Evolutionary conservation across 2,888 invertebrate species (phyloP).

Genomic region (Callyntrura sp.): DNA sequence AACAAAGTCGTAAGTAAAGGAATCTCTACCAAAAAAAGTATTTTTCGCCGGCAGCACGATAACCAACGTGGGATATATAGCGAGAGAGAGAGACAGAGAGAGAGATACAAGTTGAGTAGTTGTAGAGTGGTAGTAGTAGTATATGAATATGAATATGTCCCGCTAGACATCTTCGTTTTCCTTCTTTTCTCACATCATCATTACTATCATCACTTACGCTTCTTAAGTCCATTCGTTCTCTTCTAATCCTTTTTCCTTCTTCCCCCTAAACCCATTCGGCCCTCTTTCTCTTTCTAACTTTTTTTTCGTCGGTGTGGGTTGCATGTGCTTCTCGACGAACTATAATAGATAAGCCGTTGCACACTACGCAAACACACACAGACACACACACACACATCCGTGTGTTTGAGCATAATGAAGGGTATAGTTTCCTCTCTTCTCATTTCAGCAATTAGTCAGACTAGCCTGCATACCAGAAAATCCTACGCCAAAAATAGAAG

Average conservation of each 20-base stretch:
- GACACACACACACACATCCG: not conserved
- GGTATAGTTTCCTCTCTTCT: conserved; percentile 20
- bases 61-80: not conserved
- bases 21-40: conserved; percentile 22
- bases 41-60: not conserved
- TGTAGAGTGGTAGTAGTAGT: not conserved
- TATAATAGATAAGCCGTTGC: not conserved
- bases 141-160: not conserved
- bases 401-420: not conserved
- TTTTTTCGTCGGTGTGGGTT: not conserved
- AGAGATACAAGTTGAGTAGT: not conserved
- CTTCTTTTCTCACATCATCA: conserved; percentile 74
- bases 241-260: conserved; percentile 60
- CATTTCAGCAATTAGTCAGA: conserved; percentile 67
- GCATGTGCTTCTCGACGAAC: not conserved
- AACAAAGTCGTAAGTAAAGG: conserved; percentile 1
- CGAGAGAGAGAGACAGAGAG: not conserved
- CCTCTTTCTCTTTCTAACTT: conserved; percentile 17
- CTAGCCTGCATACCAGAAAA: conserved; percentile 59
- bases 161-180: conserved; percentile 61
- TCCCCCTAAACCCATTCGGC: not conserved
- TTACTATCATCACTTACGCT: conserved; percentile 71
- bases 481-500: conserved; percentile 70
- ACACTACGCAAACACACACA: not conserved
- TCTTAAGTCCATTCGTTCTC: conserved; percentile 56